Evolutionary conservation across 2,888 invertebrate genomes (phyloP), one percentile per base, ranked within the genome.

Genomic region (Agonum fuliginosum): DNA sequence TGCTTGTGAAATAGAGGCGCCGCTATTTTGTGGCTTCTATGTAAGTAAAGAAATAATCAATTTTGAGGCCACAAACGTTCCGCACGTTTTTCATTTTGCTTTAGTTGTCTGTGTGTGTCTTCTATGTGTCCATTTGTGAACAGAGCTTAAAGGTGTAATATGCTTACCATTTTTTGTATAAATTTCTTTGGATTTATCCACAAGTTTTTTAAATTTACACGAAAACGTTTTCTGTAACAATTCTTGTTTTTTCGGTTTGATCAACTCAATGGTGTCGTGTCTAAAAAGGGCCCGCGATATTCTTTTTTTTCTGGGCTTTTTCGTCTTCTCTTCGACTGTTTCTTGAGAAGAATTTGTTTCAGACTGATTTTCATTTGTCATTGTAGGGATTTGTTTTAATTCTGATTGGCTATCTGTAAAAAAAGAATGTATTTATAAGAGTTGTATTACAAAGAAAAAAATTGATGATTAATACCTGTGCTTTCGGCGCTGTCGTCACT

Each of bases 141-240:
- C 12, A 37, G 8, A 3, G 3, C 4, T 3, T 46, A 14, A 46
- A 46, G n/a, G n/a, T 10, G 1, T 10, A 37, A 37, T 22, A 6
- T 1, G 8, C 62, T 74, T 14, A 65, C 74, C 62, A 20, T 14
- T 30, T 46, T 65, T 41, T 2, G 24, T 10, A 10, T 37, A 37
- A 30, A 74, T 74, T 65, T 46, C 34, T 22, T 43, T 62, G 0
- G 74, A 65, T 12, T 43, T 74, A 27, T 74, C 43, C 17, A 74
- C 74, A n/a, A 74, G n/a, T 37, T 74, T 43, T 2, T 37, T 43
- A 20, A 74, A 37, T 1, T 12, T 17, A 3, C 14, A n/a, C 4
- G 74, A 24, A 27, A 74, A 74, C n/a, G 24, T 46, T 46, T 62
- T 74, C 27, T 65, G 54, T 10, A 74, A 24, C 24, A 62, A 43